A percentile compares a stretch with the other conserved stretches of the same genome.
Conservation (phyloP, 1,140 invertebrate species). For the Periplaneta americana region DNA sequence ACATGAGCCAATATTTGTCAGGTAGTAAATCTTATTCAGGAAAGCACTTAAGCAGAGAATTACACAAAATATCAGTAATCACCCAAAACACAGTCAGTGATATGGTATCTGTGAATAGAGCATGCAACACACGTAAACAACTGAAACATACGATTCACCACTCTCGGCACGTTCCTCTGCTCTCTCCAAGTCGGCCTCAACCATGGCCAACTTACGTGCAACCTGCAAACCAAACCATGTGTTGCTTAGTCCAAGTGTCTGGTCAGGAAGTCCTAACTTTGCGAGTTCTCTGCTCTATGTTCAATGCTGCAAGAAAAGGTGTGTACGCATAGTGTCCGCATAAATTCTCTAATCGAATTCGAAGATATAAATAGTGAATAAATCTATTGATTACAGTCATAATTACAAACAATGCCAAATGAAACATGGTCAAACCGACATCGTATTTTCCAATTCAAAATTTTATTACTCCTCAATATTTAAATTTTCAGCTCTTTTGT, state of each 20-base stretch:
- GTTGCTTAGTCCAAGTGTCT: not conserved
- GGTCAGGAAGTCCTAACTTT: too few relatives aligned
- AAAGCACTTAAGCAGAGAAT: not conserved
- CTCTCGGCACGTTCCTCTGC: conserved; percentile 99
- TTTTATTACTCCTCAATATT: too few relatives aligned
- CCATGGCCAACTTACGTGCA: conserved; percentile 99
- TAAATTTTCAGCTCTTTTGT: too few relatives aligned
- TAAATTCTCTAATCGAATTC: too few relatives aligned
- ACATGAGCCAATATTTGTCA: not conserved
- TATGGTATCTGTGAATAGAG: not conserved
- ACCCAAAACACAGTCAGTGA: not conserved
- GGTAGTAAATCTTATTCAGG: not conserved
- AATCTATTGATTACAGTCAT: too few relatives aligned
- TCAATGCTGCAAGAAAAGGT: too few relatives aligned
- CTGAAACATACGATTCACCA: conserved; percentile 91
- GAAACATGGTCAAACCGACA: too few relatives aligned
- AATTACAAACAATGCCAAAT: too few relatives aligned
- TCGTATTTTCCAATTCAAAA: too few relatives aligned
- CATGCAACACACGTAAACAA: conserved; percentile 7
- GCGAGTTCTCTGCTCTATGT: too few relatives aligned
- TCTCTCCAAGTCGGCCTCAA: conserved; percentile 99
- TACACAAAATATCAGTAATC: not conserved
- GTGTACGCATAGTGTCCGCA: too few relatives aligned
- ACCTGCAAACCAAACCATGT: conserved; percentile 61
- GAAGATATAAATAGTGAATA: too few relatives aligned